A percentile compares a stretch with the other conserved stretches of the same genome.
These are phyloP conservation scores for Cynoglossus semilaevis DNA, from an alignment of 2,113 vertebrate species.

Conservation along the genomic window DNA sequence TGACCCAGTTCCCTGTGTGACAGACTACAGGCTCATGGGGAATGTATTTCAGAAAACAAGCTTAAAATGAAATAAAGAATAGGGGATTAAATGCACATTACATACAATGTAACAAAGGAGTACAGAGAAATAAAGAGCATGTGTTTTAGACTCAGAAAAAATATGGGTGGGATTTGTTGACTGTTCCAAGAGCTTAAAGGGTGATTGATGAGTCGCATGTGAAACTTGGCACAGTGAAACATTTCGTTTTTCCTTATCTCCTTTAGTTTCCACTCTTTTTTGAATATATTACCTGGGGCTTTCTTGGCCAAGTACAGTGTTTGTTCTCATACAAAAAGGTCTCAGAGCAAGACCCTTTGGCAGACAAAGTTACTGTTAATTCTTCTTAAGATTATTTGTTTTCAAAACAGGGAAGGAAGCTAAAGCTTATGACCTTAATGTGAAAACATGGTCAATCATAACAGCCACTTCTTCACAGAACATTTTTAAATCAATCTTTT, in stretches of 20 bases:
- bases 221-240: conserved; percentile 56
- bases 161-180: conserved; percentile 32
- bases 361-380: background rate
- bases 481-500: background rate
- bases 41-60: conserved; percentile 3
- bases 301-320: conserved; percentile 8
- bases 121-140: background rate
- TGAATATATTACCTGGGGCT: conserved; percentile 11
- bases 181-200: conserved; percentile 39
- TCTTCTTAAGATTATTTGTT: conserved; percentile 14
- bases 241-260: conserved; percentile 21
- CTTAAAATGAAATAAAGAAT: conserved; percentile 9
- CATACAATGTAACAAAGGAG: background rate
- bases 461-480: background rate
- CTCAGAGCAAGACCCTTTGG: too few species aligned
- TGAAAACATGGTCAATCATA: background rate
- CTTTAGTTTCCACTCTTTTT: conserved; percentile 4
- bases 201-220: conserved; percentile 49
- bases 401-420: background rate
- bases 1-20: conserved; percentile 10
- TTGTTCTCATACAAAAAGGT: background rate
- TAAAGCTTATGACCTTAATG: background rate
- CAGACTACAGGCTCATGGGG: conserved; percentile 5
- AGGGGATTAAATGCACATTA: background rate
- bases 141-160: conserved; percentile 6